A percentile compares a stretch with the other conserved stretches of the same genome.
These are phyloP conservation scores for Anodontia alba DNA, from an alignment of 2,888 invertebrate species.

Conservation along the genomic window DNA sequence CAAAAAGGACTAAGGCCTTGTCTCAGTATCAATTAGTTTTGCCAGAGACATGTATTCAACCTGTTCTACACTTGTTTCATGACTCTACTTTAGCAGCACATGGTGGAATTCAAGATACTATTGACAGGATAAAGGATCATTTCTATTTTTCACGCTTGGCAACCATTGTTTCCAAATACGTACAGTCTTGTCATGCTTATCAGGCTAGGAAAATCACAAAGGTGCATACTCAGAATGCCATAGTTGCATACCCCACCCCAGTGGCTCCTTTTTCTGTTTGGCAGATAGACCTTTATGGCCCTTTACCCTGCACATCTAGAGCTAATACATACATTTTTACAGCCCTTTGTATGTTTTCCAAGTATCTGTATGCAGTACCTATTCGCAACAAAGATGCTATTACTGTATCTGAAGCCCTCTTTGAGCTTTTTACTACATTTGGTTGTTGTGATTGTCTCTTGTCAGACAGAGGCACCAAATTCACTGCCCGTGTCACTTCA, in stretches of 20 bases:
- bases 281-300: conserved; percentile 56
- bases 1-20: conserved; percentile 34
- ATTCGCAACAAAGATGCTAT: conserved; percentile 42
- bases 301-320: conserved; percentile 34
- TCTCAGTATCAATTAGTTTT: conserved; percentile 46
- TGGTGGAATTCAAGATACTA: no score
- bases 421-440: conserved; percentile 39
- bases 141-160: conserved; percentile 36
- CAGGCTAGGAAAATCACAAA: conserved; percentile 42
- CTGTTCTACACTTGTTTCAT: conserved; percentile 43
- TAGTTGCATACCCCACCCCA: conserved; percentile 46
- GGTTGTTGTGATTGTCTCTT: no score
- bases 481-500: no score
- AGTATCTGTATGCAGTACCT: conserved; percentile 37
- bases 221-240: conserved; percentile 24
- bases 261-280: conserved; percentile 53
- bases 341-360: conserved; percentile 51
- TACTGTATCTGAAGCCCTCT: conserved; percentile 38
- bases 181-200: conserved; percentile 35
- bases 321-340: conserved; percentile 54
- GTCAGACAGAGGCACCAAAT: no score
- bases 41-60: conserved; percentile 23
- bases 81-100: conserved; percentile 50
- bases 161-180: conserved; percentile 35
- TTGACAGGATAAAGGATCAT: conserved; percentile 40